Conservation (phyloP, 2,888 invertebrate species). For the Strigamia maritima region DNA sequence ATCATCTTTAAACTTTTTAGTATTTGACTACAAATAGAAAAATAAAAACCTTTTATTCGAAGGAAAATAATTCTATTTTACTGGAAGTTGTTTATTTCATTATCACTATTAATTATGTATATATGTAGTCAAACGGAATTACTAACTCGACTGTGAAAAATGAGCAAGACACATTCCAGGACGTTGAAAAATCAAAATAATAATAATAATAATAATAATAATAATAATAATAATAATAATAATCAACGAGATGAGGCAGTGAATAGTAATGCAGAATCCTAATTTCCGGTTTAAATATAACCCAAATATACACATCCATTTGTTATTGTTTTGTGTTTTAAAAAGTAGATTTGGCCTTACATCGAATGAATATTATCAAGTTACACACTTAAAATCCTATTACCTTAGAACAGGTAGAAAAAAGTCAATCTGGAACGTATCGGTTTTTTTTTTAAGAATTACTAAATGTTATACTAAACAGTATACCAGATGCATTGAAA, state of each 20-base stretch:
- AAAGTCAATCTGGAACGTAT: not conserved
- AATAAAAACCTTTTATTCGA: not conserved
- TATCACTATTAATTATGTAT: no score
- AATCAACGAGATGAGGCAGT: no score
- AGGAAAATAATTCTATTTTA: not conserved
- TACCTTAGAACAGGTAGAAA: conserved; percentile 37
- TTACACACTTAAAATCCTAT: not conserved
- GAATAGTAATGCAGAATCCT: not conserved
- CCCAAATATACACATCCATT: not conserved
- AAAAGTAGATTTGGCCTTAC: not conserved
- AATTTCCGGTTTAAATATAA: not conserved
- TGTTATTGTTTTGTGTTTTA: not conserved
- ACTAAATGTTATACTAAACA: not conserved
- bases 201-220: no score
- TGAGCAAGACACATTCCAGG: no score
- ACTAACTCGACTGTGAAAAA: no score
- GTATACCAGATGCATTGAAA: not conserved
- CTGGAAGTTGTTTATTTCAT: no score
- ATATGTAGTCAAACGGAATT: no score
- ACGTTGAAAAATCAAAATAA: no score
- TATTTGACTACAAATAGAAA: not conserved
- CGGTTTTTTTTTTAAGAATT: not conserved
- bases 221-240: no score
- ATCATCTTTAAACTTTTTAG: not conserved
- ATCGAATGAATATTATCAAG: not conserved